Conservation (phyloP, 1,140 invertebrate genomes). For the Camponotus floridanus region DNA sequence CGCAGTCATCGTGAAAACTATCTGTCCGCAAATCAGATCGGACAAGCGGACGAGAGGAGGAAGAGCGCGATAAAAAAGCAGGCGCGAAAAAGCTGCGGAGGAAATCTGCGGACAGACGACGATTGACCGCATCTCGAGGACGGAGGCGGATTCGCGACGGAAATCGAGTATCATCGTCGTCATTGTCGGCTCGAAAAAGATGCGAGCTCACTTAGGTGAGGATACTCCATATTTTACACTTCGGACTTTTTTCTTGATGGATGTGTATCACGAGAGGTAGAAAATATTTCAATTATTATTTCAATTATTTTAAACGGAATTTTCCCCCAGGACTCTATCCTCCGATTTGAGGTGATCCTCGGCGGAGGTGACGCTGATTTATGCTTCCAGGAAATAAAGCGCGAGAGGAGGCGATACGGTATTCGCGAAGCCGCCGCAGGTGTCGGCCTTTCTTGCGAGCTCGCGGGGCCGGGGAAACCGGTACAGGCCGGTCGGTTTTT, state of each 20-base stretch:
- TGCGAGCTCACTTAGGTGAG: not conserved
- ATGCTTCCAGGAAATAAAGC: constrained; percentile 74
- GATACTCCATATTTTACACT: no score
- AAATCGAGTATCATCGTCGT: constrained; percentile 76
- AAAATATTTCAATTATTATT: constrained; percentile 39
- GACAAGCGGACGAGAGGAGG: not conserved
- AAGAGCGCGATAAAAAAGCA: constrained; percentile 36
- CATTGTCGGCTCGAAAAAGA: constrained; percentile 8
- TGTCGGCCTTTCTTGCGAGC: constrained; percentile 54
- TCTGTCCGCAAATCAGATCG: constrained; percentile 67
- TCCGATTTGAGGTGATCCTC: constrained; percentile 29
- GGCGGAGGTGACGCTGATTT: constrained; percentile 69
- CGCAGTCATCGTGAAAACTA: constrained; percentile 71
- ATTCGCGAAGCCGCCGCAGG: constrained; percentile 48
- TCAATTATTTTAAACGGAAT: constrained; percentile 3
- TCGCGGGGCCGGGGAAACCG: constrained; percentile 21
- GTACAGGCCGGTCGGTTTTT: constrained; percentile 29
- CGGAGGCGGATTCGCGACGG: constrained; percentile 77
- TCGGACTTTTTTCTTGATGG: not conserved
- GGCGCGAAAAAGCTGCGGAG: constrained; percentile 63
- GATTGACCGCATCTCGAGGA: constrained; percentile 43
- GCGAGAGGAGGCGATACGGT: constrained; percentile 48
- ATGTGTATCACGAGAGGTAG: not conserved
- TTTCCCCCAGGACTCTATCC: not conserved
- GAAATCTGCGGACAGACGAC: constrained; percentile 53